Percentiles rank a stretch among this genome's conserved stretches.
Conservation (phyloP, 2,113 vertebrate species). For the Spea bombifrons region DNA sequence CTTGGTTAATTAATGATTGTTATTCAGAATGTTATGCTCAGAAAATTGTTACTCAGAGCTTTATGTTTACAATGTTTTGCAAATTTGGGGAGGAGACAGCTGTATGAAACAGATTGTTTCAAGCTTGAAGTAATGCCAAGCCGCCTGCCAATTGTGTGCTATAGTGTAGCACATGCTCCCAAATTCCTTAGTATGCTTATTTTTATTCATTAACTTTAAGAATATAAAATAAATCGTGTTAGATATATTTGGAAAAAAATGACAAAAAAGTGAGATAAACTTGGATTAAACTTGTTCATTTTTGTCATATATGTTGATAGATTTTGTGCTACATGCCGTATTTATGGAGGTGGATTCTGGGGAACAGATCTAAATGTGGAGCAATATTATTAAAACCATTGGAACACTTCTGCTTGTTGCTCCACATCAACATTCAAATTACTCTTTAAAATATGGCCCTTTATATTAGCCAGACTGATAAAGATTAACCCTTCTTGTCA, state of each 20-base stretch:
- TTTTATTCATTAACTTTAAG: conserved; percentile 38
- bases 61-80: conserved; percentile 34
- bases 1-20: conserved; percentile 42
- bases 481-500: no score
- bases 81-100: conserved; percentile 41
- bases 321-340: no score
- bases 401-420: no score
- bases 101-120: conserved; percentile 46
- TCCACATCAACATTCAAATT: no score
- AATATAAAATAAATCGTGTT: neutral
- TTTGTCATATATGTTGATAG: no score
- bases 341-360: no score
- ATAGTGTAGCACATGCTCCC: conserved; percentile 14
- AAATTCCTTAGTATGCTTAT: conserved; percentile 23
- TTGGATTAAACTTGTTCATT: no score
- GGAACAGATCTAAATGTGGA: no score
- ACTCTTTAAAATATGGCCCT: no score
- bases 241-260: neutral
- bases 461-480: no score
- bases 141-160: conserved; percentile 38
- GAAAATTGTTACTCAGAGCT: conserved; percentile 33
- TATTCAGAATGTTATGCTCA: conserved; percentile 42
- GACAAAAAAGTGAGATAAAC: no score
- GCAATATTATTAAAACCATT: no score
- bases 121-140: conserved; percentile 40